Percentiles rank a stretch among this genome's conserved stretches.
These are phyloP conservation scores for Listronotus oregonensis DNA, from an alignment of 1,140 invertebrate genomes.

Conservation along the genomic window DNA sequence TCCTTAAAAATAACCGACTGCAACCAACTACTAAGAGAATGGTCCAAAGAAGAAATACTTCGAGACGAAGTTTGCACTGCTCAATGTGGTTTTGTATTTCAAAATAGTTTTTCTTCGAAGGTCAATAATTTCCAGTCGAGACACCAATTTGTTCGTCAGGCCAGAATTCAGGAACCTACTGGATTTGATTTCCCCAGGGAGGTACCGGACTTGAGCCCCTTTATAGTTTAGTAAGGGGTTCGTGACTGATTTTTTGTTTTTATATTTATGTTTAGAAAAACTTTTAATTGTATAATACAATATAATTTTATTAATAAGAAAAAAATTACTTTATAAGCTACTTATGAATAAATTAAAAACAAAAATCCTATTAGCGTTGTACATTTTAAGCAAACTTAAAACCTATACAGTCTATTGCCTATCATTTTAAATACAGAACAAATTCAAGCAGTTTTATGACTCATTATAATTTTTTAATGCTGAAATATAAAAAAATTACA, in stretches of 20 bases:
- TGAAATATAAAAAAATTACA: no score
- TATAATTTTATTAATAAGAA: no score
- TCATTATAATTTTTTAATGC: no score
- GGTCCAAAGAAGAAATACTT: slow-evolving; percentile 78
- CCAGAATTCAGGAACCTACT: slow-evolving; percentile 49
- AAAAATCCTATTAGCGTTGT: no score
- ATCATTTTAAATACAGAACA: no score
- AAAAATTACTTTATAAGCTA: no score
- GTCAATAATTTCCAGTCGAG: slow-evolving; percentile 51
- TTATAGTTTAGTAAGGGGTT: slow-evolving; percentile 56
- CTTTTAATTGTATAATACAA: no score
- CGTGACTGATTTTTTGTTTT: slow-evolving; percentile 8
- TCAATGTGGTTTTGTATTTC: slow-evolving; percentile 76
- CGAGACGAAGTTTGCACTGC: slow-evolving; percentile 87
- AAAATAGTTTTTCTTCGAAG: slow-evolving; percentile 46
- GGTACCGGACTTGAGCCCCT: slow-evolving; percentile 67
- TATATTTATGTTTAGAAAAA: not conserved
- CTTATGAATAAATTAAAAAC: no score
- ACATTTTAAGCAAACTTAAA: no score
- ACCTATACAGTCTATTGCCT: no score
- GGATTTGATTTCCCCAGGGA: slow-evolving; percentile 55
- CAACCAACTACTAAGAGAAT: slow-evolving; percentile 77
- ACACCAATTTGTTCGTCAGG: slow-evolving; percentile 54
- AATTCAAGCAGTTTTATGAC: no score
- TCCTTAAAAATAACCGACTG: slow-evolving; percentile 88